Conservation (phyloP, 2,888 invertebrate genomes). For the Actias luna region DNA sequence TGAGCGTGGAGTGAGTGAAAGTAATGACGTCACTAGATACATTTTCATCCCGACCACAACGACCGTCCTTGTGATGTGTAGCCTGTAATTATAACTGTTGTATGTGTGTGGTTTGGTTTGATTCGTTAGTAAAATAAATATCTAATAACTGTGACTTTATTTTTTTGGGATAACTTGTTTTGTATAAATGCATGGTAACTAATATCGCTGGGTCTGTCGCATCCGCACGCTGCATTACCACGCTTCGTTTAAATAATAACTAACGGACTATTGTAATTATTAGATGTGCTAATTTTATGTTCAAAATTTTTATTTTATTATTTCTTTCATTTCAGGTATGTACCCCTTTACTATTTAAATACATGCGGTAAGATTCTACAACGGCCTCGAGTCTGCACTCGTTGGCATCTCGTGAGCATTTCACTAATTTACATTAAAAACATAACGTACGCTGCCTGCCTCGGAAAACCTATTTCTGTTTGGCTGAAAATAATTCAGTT, state of each 20-base stretch:
- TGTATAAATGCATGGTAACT: not conserved
- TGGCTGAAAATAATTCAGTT: too few relatives aligned
- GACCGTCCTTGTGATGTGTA: too few relatives aligned
- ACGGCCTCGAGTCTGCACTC: not conserved
- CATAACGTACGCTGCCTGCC: too few relatives aligned
- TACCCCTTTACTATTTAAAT: not conserved
- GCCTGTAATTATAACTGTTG: not conserved
- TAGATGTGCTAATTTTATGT: not conserved
- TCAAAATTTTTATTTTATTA: not conserved
- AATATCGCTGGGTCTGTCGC: not conserved
- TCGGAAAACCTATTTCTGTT: too few relatives aligned
- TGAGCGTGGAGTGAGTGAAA: too few relatives aligned
- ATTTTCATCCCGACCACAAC: too few relatives aligned
- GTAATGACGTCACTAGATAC: too few relatives aligned
- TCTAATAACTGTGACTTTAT: not conserved
- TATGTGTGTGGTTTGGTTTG: not conserved
- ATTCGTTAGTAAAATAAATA: not conserved
- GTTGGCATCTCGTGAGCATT: not conserved
- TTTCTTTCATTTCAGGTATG: not conserved
- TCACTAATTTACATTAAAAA: not conserved
- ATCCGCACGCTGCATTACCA: too few relatives aligned
- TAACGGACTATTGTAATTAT: not conserved
- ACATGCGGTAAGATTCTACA: not conserved
- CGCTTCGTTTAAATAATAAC: not conserved
- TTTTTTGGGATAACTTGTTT: not conserved